A percentile compares a stretch with the other conserved stretches of the same genome.
Evolutionary conservation across 2,113 vertebrate species (phyloP).

Genomic region (Leucopsar rothschildi): DNA sequence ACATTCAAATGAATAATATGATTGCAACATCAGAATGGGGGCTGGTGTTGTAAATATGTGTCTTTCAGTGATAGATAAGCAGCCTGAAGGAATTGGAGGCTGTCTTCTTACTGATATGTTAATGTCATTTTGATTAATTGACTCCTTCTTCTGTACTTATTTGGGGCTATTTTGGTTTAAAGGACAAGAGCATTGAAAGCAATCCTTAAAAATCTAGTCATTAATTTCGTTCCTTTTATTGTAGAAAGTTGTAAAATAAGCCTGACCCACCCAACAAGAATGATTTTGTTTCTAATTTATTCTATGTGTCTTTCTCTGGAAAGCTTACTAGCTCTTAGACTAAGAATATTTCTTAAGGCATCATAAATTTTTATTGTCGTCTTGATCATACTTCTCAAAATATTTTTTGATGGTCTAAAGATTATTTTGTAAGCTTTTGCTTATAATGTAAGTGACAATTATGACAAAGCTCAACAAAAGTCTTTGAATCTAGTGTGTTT

Average conservation of each 20-base stretch:
- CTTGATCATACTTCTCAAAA: not conserved
- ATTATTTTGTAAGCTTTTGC: not conserved
- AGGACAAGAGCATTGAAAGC: not conserved
- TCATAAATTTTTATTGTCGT: not conserved
- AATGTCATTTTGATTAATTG: not conserved
- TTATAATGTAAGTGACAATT: not conserved
- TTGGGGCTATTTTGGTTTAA: not conserved
- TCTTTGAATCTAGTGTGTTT: not conserved
- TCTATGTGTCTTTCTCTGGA: not conserved
- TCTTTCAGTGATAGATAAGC: not conserved
- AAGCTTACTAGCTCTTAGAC: not conserved
- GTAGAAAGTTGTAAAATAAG: not conserved
- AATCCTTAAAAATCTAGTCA: not conserved
- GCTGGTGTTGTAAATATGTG: not conserved
- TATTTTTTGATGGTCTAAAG: not conserved
- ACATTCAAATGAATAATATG: not conserved
- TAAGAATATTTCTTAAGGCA: not conserved
- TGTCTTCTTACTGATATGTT: not conserved
- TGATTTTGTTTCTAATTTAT: not conserved
- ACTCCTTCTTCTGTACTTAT: not conserved
- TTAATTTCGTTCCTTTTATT: not conserved
- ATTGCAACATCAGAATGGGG: not conserved
- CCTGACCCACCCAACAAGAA: accelerated
- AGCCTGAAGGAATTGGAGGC: not conserved
- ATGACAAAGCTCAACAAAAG: not conserved